phyloP scores from a whole-genome alignment of 2,888 invertebrate genomes.

The Drosophila tanythrix region DNA sequence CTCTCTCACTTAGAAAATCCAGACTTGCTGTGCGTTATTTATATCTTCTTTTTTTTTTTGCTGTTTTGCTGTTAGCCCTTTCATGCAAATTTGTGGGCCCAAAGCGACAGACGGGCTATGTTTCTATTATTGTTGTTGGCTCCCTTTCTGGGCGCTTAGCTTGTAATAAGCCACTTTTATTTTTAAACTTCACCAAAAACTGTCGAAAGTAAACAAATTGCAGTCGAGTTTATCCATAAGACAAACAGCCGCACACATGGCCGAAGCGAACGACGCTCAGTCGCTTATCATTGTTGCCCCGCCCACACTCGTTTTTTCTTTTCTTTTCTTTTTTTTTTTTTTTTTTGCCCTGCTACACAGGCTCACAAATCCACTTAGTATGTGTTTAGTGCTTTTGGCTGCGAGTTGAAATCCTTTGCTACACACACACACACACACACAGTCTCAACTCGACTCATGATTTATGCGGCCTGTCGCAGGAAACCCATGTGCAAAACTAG shows the following conservation, averaged over 20 bases:
- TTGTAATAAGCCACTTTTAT: conserved; percentile 70
- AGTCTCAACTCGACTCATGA: conserved; percentile 42
- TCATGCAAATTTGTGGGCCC: conserved; percentile 65
- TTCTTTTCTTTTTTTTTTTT: conserved; percentile 14
- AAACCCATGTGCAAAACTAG: conserved; percentile 1
- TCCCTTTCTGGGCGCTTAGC: conserved; percentile 56
- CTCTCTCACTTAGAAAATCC: not conserved
- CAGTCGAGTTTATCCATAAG: conserved; percentile 71
- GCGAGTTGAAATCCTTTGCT: conserved; percentile 3
- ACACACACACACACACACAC: not conserved
- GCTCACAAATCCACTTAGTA: conserved; percentile 77
- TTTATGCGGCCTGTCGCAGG: conserved; percentile 47
- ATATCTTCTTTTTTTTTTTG: conserved; percentile 6
- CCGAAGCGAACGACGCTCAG: not conserved
- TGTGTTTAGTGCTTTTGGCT: conserved; percentile 59
- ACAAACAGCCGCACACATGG: conserved; percentile 27
- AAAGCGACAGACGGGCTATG: conserved; percentile 5
- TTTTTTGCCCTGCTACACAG: conserved; percentile 11
- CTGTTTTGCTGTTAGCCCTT: conserved; percentile 27
- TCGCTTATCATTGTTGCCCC: conserved; percentile 71
- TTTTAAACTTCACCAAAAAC: conserved; percentile 67
- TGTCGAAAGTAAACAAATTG: conserved; percentile 81
- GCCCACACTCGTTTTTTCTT: not conserved
- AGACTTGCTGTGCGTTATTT: not conserved
- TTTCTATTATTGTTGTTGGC: conserved; percentile 3